Evolutionary conservation across 2,797 vertebrate genomes (phyloP).

Genomic region (Tympanoctomys barrerae): DNA sequence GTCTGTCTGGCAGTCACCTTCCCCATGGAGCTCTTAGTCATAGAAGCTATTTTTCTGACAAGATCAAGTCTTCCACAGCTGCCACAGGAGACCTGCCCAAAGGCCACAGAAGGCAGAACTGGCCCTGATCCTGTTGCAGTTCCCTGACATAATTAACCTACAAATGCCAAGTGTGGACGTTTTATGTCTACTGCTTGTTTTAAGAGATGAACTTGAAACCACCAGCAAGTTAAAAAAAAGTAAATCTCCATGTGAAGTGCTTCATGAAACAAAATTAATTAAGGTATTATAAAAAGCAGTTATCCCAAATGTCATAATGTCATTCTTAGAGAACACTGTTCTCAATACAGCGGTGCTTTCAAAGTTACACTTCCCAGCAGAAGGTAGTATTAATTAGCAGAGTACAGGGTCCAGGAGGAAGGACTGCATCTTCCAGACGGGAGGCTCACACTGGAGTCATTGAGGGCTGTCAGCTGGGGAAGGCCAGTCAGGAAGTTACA

Average conservation of each 20-base stretch:
- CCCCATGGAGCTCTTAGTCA: slow-evolving; percentile 36
- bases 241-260: slow-evolving; percentile 43
- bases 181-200: slow-evolving; percentile 51
- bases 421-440: background rate
- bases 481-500: background rate
- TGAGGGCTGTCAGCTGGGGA: background rate
- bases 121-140: background rate
- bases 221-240: slow-evolving; percentile 56
- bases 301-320: slow-evolving; percentile 18
- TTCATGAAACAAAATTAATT: slow-evolving; percentile 60
- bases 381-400: slow-evolving; percentile 30
- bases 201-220: slow-evolving; percentile 45
- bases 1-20: background rate
- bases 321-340: slow-evolving; percentile 35
- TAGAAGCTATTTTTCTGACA: slow-evolving; percentile 30
- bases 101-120: background rate
- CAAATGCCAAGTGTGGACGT: slow-evolving; percentile 37
- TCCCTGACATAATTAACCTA: slow-evolving; percentile 19
- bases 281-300: slow-evolving; percentile 33
- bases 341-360: slow-evolving; percentile 4
- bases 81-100: background rate
- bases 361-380: slow-evolving; percentile 50
- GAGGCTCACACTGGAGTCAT: slow-evolving; percentile 11
- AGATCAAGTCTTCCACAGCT: background rate
- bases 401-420: slow-evolving; percentile 2